A percentile compares a stretch with the other conserved stretches of the same genome.
Evolutionary conservation across 1,140 invertebrate genomes (phyloP).

Genomic region (Zelostemma sp.): DNA sequence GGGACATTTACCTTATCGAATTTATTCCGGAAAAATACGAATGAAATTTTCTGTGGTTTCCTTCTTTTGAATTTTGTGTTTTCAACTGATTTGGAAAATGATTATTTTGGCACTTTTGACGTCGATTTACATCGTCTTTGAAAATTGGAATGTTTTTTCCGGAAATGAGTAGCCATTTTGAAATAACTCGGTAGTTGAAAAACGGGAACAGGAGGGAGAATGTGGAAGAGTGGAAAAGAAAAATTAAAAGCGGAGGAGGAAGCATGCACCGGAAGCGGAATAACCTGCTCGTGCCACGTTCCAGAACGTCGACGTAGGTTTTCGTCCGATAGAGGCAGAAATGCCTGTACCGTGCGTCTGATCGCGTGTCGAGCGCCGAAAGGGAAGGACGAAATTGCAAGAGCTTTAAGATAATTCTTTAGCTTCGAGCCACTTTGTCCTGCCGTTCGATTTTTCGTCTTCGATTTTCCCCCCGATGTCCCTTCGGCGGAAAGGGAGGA

Average conservation of each 20-base stretch:
- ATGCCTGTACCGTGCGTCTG: slow-evolving; percentile 17
- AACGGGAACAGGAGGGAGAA: no score
- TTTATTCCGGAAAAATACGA: no score
- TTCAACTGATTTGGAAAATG: no score
- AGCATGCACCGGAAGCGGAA: background rate
- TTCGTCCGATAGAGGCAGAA: slow-evolving; percentile 22
- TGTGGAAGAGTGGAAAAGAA: background rate
- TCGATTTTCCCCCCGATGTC: slow-evolving; percentile 24
- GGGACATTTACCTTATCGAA: no score
- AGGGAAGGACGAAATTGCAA: slow-evolving; percentile 29
- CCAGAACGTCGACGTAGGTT: slow-evolving; percentile 4
- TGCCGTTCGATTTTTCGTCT: slow-evolving; percentile 41
- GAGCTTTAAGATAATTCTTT: slow-evolving; percentile 40
- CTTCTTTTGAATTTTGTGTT: no score
- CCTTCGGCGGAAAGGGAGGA: slow-evolving; percentile 7
- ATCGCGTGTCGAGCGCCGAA: slow-evolving; percentile 33
- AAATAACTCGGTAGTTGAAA: no score
- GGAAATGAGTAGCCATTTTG: no score
- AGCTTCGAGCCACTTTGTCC: slow-evolving; percentile 32
- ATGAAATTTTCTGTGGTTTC: no score
- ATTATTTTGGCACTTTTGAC: no score
- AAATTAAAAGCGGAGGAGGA: background rate
- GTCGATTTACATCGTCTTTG: no score
- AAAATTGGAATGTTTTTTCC: no score
- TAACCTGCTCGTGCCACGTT: slow-evolving; percentile 17